Evolutionary conservation across 2,888 invertebrate genomes (phyloP), one percentile per base, ranked within the genome.

Genomic region (Parnassius smintheus): DNA sequence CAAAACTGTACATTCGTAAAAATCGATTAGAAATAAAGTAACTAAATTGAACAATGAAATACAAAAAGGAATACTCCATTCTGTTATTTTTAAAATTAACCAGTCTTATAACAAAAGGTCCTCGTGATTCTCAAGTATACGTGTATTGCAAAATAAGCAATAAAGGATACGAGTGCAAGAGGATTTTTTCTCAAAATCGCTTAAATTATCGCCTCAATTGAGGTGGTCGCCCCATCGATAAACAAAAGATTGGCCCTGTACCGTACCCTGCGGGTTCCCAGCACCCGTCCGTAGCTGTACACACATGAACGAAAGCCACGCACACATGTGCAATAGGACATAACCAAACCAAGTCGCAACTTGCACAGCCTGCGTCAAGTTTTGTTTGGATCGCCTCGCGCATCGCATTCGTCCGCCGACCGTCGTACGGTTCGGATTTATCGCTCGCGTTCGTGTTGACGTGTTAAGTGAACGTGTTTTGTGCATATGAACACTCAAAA

Each of bases 401-500:
- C 45, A 41, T 46, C 70, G 75, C 88, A 91, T 86, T 89, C 88
- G 87, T 81, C 78, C 82, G 83, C 81, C 82, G 76, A 76, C 79
- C 82, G 82, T 72, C 77, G 80, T 65, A 68, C 71, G 66, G 81
- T 69, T 81, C 77, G 85, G 74, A 79, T 82, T 88, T 82, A 76
- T 72, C 77, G 73, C 71, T 13, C 49, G 78, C 76, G 72, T 66
- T 64, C 61, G 77, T 75, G 77, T 81, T 82, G 80, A 72, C 84
- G 90, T 88, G 89, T 53, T 56, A 44, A 59, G 63, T 64, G 63
- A 56, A 59, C 82, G 82, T 83, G 84, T 83, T 88, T 88, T 85
- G 85, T 84, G 87, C 79, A 74, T 81, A 86, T 89, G 90, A 83
- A 88, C 88, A 77, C 75, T 80, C 84, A 93, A 91, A 81, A 97